Evolutionary conservation across 1,140 invertebrate genomes (phyloP).

Genomic region (Adoxophyes honmai): DNA sequence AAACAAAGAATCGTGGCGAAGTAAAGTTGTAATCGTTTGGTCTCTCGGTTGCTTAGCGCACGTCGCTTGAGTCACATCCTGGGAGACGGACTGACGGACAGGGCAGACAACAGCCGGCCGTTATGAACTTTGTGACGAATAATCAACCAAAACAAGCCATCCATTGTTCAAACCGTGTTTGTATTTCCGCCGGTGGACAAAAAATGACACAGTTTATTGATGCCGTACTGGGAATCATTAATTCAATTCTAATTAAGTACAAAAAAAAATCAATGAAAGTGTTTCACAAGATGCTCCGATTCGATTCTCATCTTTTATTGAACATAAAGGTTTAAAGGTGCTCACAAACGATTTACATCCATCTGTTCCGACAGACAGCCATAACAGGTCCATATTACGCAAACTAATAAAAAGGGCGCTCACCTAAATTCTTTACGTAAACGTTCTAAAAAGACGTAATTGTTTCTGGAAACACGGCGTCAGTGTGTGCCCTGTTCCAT

Average conservation of each 20-base stretch:
- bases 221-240: constrained; percentile 8
- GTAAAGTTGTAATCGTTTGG: too few relatives aligned
- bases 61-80: constrained; percentile 53
- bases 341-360: constrained; percentile 2
- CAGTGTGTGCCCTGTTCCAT: neutral
- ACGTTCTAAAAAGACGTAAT: constrained; percentile 63
- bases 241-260: neutral
- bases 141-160: constrained; percentile 45
- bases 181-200: constrained; percentile 52
- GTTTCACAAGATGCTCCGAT: neutral
- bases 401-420: constrained; percentile 42
- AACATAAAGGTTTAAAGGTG: constrained; percentile 12
- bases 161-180: constrained; percentile 57
- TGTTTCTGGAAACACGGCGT: constrained; percentile 49
- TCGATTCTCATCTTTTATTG: neutral
- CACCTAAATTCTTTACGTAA: constrained; percentile 46
- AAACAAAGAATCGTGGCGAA: too few relatives aligned
- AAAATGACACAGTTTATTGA: constrained; percentile 38
- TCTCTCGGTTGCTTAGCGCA: constrained; percentile 27
- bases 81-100: constrained; percentile 31
- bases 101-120: constrained; percentile 31
- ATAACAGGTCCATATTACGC: constrained; percentile 34
- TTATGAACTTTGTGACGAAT: constrained; percentile 46
- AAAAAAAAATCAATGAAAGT: neutral
- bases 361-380: neutral